Evolutionary conservation across 2,888 invertebrate genomes (phyloP), one percentile per base, ranked within the genome.

Genomic region (Ophonus ardosiacus): DNA sequence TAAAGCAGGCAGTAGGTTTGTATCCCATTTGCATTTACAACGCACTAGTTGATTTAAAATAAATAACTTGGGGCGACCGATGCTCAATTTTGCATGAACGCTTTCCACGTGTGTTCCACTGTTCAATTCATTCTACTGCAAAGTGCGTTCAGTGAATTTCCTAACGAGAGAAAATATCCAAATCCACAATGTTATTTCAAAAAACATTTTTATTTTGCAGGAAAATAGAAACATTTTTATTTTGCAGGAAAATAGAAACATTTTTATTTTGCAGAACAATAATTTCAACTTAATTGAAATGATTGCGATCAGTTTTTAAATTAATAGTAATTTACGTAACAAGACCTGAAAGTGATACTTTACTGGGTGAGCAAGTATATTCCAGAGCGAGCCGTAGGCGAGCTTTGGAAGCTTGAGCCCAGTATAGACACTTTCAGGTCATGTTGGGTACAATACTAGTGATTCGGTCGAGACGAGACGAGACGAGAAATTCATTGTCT

Each of bases 31-130:
- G 31, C 68, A 38, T 68, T n/a, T 38, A 68, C 68, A 68, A n/a
- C 24, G 68, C 68, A 43, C 71, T 74, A 74, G 71, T 74, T 43
- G 43, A 74, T 74, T 74, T 74, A 74, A 43, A 74, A 74, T 74
- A 74, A 74, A 68, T 38, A 68, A 74, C 43, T 43, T 18, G 43
- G 40, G 71, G 71, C 43, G 40, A 74, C 43, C 71, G 17, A 43
- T 74, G 43, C 10, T 74, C 43, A 74, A 71, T 74, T 74, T 74
- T 74, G 71, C 71, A 74, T 43, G 71, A 43, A 43, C 17, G 38
- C 43, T 10, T 18, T 40, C 43, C 71, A 74, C 71, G 43, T 74
- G 71, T 18, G 43, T 13, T 51, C 2, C 43, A 51, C 10, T 51
- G 43, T 51, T 51, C 43, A 51, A 51, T 51, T 51, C 43, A 10